Conservation (phyloP, 1,140 invertebrate species). For the Babylonia areolata region DNA sequence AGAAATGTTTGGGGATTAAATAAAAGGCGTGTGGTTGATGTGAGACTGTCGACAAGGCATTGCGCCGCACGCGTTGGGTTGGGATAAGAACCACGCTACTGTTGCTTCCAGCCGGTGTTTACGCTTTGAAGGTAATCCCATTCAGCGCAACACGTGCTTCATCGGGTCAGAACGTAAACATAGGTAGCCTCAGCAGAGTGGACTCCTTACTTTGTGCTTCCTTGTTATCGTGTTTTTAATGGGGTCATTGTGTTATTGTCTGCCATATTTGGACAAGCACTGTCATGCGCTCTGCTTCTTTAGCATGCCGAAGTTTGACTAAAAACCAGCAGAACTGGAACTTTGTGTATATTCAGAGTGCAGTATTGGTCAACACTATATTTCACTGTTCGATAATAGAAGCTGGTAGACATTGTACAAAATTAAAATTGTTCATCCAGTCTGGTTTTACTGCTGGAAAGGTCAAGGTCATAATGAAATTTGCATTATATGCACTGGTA, state of each 20-base stretch:
- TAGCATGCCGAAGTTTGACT: not conserved
- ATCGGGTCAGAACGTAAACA: conserved; percentile 33
- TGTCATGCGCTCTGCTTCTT: not conserved
- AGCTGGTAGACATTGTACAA: not conserved
- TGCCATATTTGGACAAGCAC: conserved; percentile 26
- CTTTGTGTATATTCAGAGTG: not conserved
- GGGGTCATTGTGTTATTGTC: conserved; percentile 15
- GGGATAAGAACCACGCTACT: not conserved
- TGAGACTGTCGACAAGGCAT: not conserved
- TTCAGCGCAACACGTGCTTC: conserved; percentile 36
- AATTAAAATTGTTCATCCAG: not conserved
- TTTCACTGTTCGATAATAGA: no score
- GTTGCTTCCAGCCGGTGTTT: conserved; percentile 27
- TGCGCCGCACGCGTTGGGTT: not conserved
- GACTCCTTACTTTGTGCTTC: not conserved
- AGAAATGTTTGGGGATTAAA: no score
- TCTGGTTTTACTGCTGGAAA: not conserved
- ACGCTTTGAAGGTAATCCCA: conserved; percentile 34
- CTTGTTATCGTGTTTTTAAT: conserved; percentile 8
- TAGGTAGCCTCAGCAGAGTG: not conserved
- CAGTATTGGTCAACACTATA: no score
- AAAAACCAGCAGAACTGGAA: not conserved
- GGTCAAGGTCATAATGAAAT: conserved; percentile 3
- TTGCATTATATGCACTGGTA: not conserved
- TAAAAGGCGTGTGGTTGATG: not conserved